phyloP scores from a whole-genome alignment of 2,888 invertebrate species.

The Amiota communis region DNA sequence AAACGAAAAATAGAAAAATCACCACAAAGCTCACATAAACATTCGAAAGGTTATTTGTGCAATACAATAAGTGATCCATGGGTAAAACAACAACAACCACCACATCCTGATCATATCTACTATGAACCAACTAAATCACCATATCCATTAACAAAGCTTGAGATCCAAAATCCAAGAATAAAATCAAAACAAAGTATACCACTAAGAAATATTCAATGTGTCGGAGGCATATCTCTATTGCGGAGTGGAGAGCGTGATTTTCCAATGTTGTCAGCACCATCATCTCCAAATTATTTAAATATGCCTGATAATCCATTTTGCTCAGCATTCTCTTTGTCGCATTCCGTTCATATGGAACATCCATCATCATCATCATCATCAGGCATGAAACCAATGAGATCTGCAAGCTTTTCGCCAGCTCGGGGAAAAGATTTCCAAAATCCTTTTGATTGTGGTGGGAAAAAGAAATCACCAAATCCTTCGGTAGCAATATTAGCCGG shows the following conservation, averaged over 20 bases:
- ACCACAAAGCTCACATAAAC: conserved; percentile 30
- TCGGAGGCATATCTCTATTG: conserved; percentile 31
- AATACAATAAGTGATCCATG: conserved; percentile 29
- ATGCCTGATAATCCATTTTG: conserved; percentile 51
- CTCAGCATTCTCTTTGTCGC: conserved; percentile 45
- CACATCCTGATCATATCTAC: neutral
- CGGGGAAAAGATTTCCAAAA: conserved; percentile 51
- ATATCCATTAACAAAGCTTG: conserved; percentile 31
- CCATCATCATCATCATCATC: conserved; percentile 16
- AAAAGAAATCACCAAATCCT: conserved; percentile 33
- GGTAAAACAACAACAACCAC: conserved; percentile 32
- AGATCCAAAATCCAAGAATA: conserved; percentile 44
- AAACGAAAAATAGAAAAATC: neutral
- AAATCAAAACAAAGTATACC: conserved; percentile 60
- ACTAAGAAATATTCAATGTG: conserved; percentile 4
- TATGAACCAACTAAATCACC: too few species aligned
- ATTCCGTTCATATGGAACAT: conserved; percentile 39
- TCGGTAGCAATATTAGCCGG: conserved; percentile 30
- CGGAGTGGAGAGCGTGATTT: conserved; percentile 51
- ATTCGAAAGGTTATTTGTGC: conserved; percentile 49
- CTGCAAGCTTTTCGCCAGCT: conserved; percentile 61
- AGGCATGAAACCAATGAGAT: conserved; percentile 48
- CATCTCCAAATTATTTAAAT: conserved; percentile 62
- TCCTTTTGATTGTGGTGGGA: conserved; percentile 44
- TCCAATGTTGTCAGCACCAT: conserved; percentile 61